Base-by-base conservation (phyloP, 1,140 invertebrate genomes). In the Ylistrum balloti region DNA sequence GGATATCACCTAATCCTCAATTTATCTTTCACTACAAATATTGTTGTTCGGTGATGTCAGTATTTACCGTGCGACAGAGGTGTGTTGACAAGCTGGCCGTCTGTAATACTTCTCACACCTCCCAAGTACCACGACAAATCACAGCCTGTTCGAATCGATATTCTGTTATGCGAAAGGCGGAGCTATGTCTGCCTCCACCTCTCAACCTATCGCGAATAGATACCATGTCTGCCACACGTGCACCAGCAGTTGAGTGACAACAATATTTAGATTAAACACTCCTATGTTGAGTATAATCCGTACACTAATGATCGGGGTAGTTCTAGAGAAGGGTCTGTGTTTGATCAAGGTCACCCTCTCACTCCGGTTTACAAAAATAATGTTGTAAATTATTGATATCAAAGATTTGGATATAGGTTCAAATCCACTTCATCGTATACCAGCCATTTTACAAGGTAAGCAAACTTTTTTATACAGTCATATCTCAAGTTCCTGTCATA, bases 261-360 rank as follows among this genome's bases (percentile, higher is more conserved):
- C 56, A 74, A 74, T 74, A 74, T 74, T 74, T 74, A 74, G 56
- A 74, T 74, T n/a, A n/a, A 74, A 74, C 56, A 74, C 56, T 74
- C 56, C 9, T 5, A 28, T 22, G 56, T n/a, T 74, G 56, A 74
- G 5, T 74, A 17, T 74, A 74, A 74, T 74, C 56, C n/a, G n/a
- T 5, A 0, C 56, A 74, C 56, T 74, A 74, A 74, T 74, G 56
- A 74, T 74, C n/a, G 56, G n/a, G 56, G 56, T 74, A 28, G 56
- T 74, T n/a, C 22, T 74, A n/a, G 22, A 28, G 56, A 74, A n/a
- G n/a, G 56, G n/a, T 28, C 56, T 28, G 22, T 74, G n/a, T 74
- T 74, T n/a, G 22, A 74, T n/a, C 56, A 74, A 28, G 56, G 56
- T 74, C 56, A 74, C n/a, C 17, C 41, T 74, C 56, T 74, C 22